Conservation (phyloP, 2,888 invertebrate genomes). For the Metellina segmentata region DNA sequence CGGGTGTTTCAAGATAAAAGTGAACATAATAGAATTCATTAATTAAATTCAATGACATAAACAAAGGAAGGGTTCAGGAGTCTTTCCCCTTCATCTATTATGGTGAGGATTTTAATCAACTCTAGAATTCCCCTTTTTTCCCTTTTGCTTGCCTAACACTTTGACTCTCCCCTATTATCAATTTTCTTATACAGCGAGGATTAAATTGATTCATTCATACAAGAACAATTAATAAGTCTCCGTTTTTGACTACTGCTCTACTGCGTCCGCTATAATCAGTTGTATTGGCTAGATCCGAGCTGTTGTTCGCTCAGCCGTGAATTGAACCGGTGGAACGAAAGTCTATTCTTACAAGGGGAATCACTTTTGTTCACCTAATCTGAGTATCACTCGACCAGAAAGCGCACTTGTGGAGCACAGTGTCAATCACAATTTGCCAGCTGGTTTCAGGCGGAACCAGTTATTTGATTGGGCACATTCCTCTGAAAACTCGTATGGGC, state of each 20-base stretch:
- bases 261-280: neutral
- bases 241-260: neutral
- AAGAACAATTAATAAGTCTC: slow-evolving; percentile 32
- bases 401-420: neutral
- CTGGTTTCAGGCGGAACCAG: neutral
- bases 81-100: slow-evolving; percentile 35
- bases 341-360: neutral
- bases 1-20: slow-evolving; percentile 41
- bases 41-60: slow-evolving; percentile 36
- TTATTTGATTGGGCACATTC: neutral
- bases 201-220: slow-evolving; percentile 38
- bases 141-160: slow-evolving; percentile 10
- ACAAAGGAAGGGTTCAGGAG: slow-evolving; percentile 35
- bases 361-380: neutral
- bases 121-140: slow-evolving; percentile 18
- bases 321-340: neutral
- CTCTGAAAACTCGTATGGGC: too few relatives aligned
- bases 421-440: neutral
- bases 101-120: slow-evolving; percentile 42
- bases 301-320: neutral
- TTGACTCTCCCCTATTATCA: slow-evolving; percentile 19
- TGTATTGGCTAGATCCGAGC: neutral
- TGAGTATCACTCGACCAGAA: neutral
- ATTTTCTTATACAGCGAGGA: slow-evolving; percentile 44
- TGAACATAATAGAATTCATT: slow-evolving; percentile 38